Base-by-base conservation (phyloP, 2,888 invertebrate genomes). In the Prosapia bicincta region DNA sequence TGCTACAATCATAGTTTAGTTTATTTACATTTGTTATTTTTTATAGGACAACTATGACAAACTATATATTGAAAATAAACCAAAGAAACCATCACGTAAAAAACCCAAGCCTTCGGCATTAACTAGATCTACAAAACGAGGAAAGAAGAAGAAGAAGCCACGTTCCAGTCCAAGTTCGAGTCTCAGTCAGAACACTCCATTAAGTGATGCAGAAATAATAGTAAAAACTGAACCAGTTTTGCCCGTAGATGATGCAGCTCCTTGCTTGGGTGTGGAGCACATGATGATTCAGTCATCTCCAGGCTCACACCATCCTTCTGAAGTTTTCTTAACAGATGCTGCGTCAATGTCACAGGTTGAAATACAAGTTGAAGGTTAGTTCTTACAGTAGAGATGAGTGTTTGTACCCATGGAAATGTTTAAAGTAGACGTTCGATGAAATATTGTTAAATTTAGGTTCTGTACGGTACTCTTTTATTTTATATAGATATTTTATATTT, bases 1-100 rank as follows among this genome's bases (percentile, higher is more conserved):
- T n/a, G n/a, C n/a, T n/a, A n/a, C n/a, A n/a, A n/a, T n/a, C n/a
- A n/a, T n/a, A n/a, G n/a, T n/a, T n/a, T n/a, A n/a, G n/a, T n/a
- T n/a, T n/a, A 30, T 54, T 54, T 54, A 54, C 54, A 20, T 54
- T n/a, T 54, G 20, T 28, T 65, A 66, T 76, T 43, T 76, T 78
- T 80, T 82, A 1, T 82, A 92, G 92, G 95, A 94, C 83, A 94
- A 94, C 20, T 54, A 54, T 20, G 54, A 54, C 20, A 54, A 92
- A 84, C 87, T 92, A 82, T 89, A 91, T 79, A 92, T 92, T 82
- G 92, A 92, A 85, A 90, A 90, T 71, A 92, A 92, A 85, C 93
- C 93, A 83, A 92, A 90, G 85, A 90, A 93, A 82, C 43, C 68
- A 68, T 86, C 89, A 13, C 86, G 89, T 71, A 89, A 89, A 83